Percentiles rank a stretch among this genome's conserved stretches.
These are phyloP conservation scores for Tragopan temminckii DNA, from an alignment of 2,797 vertebrate species.

Conservation along the genomic window DNA sequence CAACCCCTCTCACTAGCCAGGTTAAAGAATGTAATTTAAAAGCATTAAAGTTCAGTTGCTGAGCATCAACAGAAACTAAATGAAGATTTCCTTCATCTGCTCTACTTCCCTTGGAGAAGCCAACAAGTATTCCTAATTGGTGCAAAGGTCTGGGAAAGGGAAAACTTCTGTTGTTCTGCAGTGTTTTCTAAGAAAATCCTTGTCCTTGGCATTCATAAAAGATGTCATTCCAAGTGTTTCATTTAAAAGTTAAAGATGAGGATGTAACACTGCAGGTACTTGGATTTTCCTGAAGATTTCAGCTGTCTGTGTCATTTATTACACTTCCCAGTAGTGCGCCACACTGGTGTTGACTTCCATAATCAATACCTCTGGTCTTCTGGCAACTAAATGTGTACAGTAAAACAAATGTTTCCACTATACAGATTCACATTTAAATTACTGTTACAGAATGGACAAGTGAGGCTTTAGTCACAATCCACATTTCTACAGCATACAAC, in stretches of 20 bases:
- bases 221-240: not conserved
- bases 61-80: not conserved
- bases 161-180: not conserved
- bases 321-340: fast-evolving
- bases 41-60: constrained; percentile 19
- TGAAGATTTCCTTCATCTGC: constrained; percentile 19
- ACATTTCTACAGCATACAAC: not conserved
- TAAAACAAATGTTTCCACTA: not conserved
- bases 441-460: not conserved
- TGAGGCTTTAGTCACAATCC: not conserved
- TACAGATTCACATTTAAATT: not conserved
- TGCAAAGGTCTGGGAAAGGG: constrained; percentile 1
- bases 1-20: constrained; percentile 29
- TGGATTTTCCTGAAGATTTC: not conserved
- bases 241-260: not conserved
- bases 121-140: not conserved
- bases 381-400: not conserved
- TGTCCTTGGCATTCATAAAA: not conserved
- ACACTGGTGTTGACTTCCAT: not conserved
- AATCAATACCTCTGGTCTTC: not conserved
- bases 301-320: not conserved
- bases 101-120: not conserved
- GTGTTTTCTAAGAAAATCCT: not conserved
- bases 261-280: not conserved
- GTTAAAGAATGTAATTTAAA: constrained; percentile 65